Base-by-base conservation (phyloP, 2,113 vertebrate species). In the Thryonomys swinderianus region DNA sequence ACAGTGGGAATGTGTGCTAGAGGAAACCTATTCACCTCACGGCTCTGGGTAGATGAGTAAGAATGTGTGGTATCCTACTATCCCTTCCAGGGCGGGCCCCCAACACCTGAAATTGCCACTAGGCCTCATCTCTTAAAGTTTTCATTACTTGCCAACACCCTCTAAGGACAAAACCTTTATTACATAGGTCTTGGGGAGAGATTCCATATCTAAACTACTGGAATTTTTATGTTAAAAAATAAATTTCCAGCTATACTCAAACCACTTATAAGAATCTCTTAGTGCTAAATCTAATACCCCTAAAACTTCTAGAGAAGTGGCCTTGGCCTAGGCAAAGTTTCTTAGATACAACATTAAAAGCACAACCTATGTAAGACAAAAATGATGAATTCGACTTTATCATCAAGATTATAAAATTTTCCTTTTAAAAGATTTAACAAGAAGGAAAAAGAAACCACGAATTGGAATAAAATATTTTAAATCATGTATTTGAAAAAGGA, bases 401-500 rank as follows among this genome's bases (percentile, higher is more conserved):
- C 3, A 62, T 73, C 21, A 66, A 80, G 90, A 69, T 59, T 40
- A 86, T 21, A 74, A 89, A 86, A 90, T 86, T 85, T 12, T 79
- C 6, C 32, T 40, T 95, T 61, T 7, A 55, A 85, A 67, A 87
- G 32, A 93, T 8, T 42, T 61, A 61, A 80, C 73, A 14, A 55
- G 11, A 55, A 62, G 69, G 23, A 85, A 84, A 66, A 92, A 83
- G 59, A 51, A 92, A 53, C 14, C 20, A 67, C 16, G 57, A 27
- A 34, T 64, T 80, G 11, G 48, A 21, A 67, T 9, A 88, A 95
- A 92, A 76, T 74, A 87, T 84, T 92, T 67, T 10, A 69, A 84
- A 40, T 53, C 34, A n/a, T n/a, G 18, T 42, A 92, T 27, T 2
- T 67, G 51, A 59, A 34, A 42, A n/a, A 51, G 20, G 13, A 45